Conservation (phyloP, 2,113 vertebrate species). For the Budorcas taxicolor region DNA sequence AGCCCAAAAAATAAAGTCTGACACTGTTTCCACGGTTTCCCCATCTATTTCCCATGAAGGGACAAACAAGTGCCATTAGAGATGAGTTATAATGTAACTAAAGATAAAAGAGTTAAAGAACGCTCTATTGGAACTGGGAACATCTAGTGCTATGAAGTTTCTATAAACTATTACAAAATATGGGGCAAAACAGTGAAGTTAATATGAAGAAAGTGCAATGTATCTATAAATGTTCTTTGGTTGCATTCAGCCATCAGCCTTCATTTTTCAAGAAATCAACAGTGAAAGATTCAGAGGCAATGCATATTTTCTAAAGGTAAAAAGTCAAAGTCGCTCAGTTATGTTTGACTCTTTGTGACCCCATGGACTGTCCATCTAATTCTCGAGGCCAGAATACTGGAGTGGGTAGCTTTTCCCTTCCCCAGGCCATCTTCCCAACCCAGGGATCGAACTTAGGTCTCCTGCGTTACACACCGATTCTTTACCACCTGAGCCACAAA, state of each 20-base stretch:
- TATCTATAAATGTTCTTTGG: neutral
- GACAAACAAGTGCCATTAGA: neutral
- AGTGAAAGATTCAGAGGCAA: neutral
- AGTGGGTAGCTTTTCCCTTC: neutral
- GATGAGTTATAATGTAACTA: neutral
- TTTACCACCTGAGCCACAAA: neutral
- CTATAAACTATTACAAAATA: neutral
- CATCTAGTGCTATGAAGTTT: neutral
- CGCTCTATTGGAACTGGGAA: neutral
- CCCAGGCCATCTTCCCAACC: neutral
- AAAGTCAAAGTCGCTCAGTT: neutral
- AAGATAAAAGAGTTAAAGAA: neutral
- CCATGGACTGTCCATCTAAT: neutral
- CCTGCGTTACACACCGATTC: accelerated
- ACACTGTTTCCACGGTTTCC: no score
- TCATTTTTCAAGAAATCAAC: neutral
- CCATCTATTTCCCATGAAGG: no score
- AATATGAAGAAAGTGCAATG: neutral
- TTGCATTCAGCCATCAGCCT: neutral
- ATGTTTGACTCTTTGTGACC: neutral
- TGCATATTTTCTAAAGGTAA: neutral
- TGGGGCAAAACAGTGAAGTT: neutral
- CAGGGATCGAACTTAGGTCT: neutral
- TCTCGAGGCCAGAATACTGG: neutral
- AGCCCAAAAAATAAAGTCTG: no score